Base-by-base conservation (phyloP, 2,797 vertebrate genomes). In the Tadarida brasiliensis region DNA sequence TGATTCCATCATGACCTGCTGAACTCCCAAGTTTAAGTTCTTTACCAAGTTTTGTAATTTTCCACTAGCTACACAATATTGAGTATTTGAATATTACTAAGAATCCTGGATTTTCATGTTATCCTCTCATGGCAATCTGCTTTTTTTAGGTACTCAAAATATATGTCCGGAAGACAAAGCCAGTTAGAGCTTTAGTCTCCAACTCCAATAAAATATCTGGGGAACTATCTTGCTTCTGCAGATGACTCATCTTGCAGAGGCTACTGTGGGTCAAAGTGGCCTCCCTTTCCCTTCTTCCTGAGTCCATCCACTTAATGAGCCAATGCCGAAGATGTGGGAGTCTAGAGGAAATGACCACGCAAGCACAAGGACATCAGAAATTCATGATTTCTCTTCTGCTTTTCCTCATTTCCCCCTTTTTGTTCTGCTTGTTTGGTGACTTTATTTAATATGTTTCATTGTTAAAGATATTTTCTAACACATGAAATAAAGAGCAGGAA, bases 391-490 rank as follows among this genome's bases (percentile, higher is more conserved):
- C 39, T 78, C 16, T 85, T 56, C 54, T 26, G 14, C 35, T 71
- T 16, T 51, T 0, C 12, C 7, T 63, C 16, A 57, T n/a, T 33
- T 59, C 30, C 3, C 5, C 11, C 16, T 28, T n/a, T 90, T 33
- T 22, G 11, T 11, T 33, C 22, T 77, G 4, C 22, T 90, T 33
- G 14, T 47, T 86, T n/a, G 2, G 24, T 87, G 26, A 57, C 54
- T 85, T 2, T 83, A 33, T 89, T 68, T 39, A 51, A 74, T 49
- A 59, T 11, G 63, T 14, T 3, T 94, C 19, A 16, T 30, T 39
- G 74, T 71, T 84, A 56, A 74, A 87, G 7, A 85, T 51, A 71
- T 73, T 85, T 91, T 54, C 44, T 88, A 86, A 49, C 26, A 83
- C 12, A 35, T 63, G 59, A 57, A 47, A 65, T 67, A 57, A 83